A percentile compares a stretch with the other conserved stretches of the same genome.
These are phyloP conservation scores for Hemithea aestivaria DNA, from an alignment of 2,888 invertebrate genomes.

Conservation along the genomic window DNA sequence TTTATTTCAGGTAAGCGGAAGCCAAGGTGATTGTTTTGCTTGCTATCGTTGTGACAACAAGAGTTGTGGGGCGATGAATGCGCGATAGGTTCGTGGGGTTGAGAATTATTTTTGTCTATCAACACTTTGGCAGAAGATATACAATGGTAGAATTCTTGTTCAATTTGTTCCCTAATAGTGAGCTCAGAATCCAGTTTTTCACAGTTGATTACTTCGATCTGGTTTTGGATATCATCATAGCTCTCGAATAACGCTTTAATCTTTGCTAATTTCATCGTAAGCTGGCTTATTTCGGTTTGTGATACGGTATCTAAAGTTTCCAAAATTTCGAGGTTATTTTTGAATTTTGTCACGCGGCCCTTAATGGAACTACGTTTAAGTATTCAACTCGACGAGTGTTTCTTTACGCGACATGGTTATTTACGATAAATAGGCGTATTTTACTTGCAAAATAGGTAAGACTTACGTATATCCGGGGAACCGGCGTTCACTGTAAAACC, in stretches of 20 bases:
- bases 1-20: no score
- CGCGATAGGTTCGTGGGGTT: no score
- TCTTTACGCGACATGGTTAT: no score
- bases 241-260: slow-evolving; percentile 10
- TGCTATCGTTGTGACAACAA: no score
- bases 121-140: slow-evolving; percentile 12
- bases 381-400: no score
- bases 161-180: slow-evolving; percentile 5
- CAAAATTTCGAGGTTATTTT: slow-evolving; percentile 6
- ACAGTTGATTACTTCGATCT: slow-evolving; percentile 7
- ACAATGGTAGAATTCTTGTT: slow-evolving; percentile 11
- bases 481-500: no score
- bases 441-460: no score
- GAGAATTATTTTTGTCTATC: no score
- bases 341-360: slow-evolving; percentile 11
- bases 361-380: slow-evolving; percentile 10
- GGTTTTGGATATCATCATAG: slow-evolving; percentile 15
- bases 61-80: no score
- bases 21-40: no score
- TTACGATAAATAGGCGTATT: no score
- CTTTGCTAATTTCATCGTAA: slow-evolving; percentile 9
- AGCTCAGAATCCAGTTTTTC: slow-evolving; percentile 1
- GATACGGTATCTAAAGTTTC: slow-evolving; percentile 4
- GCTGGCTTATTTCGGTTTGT: slow-evolving; percentile 5
- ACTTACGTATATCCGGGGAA: no score